A percentile compares a stretch with the other conserved stretches of the same genome.
Conservation (phyloP, 2,113 vertebrate species). For the Leucosticte australis region DNA sequence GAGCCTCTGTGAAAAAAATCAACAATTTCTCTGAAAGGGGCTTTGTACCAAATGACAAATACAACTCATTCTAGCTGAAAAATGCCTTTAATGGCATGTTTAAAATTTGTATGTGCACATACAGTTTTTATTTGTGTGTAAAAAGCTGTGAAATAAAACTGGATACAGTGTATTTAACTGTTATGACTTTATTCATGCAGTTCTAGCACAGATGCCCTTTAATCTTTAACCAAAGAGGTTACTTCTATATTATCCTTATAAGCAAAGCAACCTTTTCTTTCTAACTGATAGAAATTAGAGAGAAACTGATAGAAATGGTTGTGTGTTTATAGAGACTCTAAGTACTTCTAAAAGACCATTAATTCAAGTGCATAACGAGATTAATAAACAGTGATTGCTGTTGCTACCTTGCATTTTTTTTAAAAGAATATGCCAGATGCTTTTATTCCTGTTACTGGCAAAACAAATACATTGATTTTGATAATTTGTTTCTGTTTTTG, state of each 20-base stretch:
- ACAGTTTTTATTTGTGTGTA: background rate
- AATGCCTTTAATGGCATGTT: background rate
- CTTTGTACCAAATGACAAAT: slow-evolving; percentile 39
- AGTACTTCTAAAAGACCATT: background rate
- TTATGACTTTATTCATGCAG: background rate
- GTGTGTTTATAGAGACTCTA: background rate
- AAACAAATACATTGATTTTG: background rate
- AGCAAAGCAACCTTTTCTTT: background rate
- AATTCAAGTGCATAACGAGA: background rate
- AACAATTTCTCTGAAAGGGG: background rate
- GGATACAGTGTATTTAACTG: background rate
- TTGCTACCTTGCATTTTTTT: background rate
- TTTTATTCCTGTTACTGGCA: background rate
- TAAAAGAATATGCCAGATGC: background rate
- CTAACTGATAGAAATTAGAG: background rate
- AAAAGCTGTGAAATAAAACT: background rate
- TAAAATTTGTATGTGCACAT: background rate
- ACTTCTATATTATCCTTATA: background rate
- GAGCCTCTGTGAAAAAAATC: background rate
- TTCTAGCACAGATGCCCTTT: background rate
- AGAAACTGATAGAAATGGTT: background rate
- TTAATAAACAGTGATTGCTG: background rate
- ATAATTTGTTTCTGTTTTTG: background rate
- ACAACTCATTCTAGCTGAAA: background rate
- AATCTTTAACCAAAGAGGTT: slow-evolving; percentile 1